Evolutionary conservation across 2,797 vertebrate genomes (phyloP), one percentile per base, ranked within the genome.

Genomic region (Cryptoblepharus egeriae): DNA sequence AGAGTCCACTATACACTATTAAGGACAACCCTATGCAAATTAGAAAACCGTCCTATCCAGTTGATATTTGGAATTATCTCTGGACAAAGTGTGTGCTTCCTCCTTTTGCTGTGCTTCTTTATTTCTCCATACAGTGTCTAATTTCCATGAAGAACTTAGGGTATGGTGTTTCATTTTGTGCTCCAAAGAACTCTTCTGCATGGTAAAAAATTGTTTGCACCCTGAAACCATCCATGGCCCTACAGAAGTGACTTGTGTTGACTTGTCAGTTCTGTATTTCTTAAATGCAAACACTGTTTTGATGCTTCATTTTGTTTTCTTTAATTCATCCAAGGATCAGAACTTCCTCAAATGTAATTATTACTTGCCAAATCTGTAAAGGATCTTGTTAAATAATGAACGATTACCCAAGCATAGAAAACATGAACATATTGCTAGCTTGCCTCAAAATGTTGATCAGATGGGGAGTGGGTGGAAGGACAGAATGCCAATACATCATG

Each of bases 301-400:
- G 75, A 82, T 76, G 83, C 60, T 87, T 91, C 84, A 60, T 73
- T 72, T 88, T 87, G 74, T 69, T 28, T 89, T 89, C 84, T 88
- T 89, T 88, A 80, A 87, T 89, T 90, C 84, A 67, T 60, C 82
- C 82, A 45, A 9, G 32, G 82, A 85, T 80, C 65, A 85, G 77
- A 80, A 84, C 37, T 81, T 85, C 85, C 81, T 74, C 77, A 88
- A 85, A 90, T 90, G 72, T 83, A 89, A 90, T 91, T 86, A 85
- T 84, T 90, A 75, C 73, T 86, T 93, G 89, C 71, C 89, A 87
- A 84, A 90, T 85, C 84, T 73, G 84, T 89, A 79, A 83, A 85
- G 39, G 20, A 52, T 85, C 87, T 35, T 80, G 77, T 61, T 91
- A 81, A 92, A 90, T 88, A 91, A 88, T 89, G 87, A 89, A 90